Percentiles rank a stretch among this genome's conserved stretches.
Conservation (phyloP, 2,888 invertebrate genomes). For the Arctia plantaginis region DNA sequence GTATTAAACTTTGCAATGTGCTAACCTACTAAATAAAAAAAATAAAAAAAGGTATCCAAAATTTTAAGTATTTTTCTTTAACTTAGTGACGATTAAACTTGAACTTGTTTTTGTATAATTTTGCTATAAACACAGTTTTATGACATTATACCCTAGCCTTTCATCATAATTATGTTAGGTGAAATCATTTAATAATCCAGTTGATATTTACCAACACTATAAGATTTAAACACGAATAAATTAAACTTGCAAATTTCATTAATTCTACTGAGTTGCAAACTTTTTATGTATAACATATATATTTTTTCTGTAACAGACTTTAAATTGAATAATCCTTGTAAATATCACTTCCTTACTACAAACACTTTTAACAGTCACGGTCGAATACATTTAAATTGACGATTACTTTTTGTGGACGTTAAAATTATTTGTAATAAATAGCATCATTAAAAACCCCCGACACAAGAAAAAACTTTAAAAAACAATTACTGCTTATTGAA, state of each 20-base stretch:
- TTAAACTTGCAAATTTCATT: background rate
- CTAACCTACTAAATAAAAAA: too few relatives aligned
- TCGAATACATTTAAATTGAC: conserved; percentile 23
- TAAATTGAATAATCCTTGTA: conserved; percentile 15
- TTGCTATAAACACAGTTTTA: background rate
- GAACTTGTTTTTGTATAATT: too few relatives aligned
- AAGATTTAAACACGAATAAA: background rate
- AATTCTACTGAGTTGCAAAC: background rate
- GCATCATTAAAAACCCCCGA: too few relatives aligned
- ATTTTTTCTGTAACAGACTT: background rate
- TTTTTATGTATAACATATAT: background rate
- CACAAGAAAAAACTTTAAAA: too few relatives aligned
- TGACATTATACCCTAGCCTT: background rate
- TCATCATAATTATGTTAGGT: background rate
- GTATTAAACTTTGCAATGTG: too few relatives aligned
- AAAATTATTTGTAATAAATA: too few relatives aligned
- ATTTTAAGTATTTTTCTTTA: too few relatives aligned
- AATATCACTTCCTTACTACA: conserved; percentile 35
- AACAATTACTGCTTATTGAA: too few relatives aligned
- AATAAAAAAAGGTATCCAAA: too few relatives aligned
- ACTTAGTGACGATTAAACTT: too few relatives aligned
- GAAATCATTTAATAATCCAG: background rate
- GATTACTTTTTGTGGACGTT: conserved; percentile 3
- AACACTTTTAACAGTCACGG: conserved; percentile 32
- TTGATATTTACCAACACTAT: background rate